Conservation (phyloP, 2,888 invertebrate genomes). For the Diogma glabrata region DNA sequence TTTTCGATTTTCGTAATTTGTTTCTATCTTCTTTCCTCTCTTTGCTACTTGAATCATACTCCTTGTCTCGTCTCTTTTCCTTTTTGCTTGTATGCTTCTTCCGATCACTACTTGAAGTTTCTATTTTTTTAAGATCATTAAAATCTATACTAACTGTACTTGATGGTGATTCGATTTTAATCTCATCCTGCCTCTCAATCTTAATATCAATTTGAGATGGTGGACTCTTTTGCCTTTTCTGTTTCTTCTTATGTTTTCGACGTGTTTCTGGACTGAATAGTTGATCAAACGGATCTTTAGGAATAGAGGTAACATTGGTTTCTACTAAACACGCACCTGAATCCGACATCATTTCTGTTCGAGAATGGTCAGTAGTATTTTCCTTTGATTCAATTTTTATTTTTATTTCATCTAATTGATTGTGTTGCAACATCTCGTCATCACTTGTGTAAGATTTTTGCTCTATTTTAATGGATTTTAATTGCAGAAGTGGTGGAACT, state of each 20-base stretch:
- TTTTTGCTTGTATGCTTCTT: constrained; percentile 23
- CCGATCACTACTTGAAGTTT: not conserved
- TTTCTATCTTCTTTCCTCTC: constrained; percentile 37
- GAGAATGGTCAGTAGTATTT: no score
- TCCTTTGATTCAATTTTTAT: constrained; percentile 6
- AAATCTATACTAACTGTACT: constrained; percentile 20
- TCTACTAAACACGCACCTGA: not conserved
- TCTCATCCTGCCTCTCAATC: constrained; percentile 10
- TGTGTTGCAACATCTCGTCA: no score
- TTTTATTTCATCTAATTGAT: not conserved
- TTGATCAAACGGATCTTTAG: constrained; percentile 26
- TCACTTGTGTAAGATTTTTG: not conserved
- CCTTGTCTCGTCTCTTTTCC: constrained; percentile 31
- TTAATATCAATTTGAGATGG: constrained; percentile 21
- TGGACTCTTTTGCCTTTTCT: constrained; percentile 58
- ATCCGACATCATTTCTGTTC: no score
- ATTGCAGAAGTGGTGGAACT: no score
- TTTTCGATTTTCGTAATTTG: constrained; percentile 43
- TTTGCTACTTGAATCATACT: constrained; percentile 18
- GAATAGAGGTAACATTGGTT: not conserved
- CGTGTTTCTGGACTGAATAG: constrained; percentile 43
- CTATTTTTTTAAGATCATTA: constrained; percentile 41
- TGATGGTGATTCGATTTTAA: constrained; percentile 16
- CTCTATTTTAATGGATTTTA: constrained; percentile 2
- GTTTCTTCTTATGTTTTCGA: constrained; percentile 76